Evolutionary conservation across 1,140 invertebrate genomes (phyloP), one percentile per base, ranked within the genome.

Genomic region (Papilio glaucus): DNA sequence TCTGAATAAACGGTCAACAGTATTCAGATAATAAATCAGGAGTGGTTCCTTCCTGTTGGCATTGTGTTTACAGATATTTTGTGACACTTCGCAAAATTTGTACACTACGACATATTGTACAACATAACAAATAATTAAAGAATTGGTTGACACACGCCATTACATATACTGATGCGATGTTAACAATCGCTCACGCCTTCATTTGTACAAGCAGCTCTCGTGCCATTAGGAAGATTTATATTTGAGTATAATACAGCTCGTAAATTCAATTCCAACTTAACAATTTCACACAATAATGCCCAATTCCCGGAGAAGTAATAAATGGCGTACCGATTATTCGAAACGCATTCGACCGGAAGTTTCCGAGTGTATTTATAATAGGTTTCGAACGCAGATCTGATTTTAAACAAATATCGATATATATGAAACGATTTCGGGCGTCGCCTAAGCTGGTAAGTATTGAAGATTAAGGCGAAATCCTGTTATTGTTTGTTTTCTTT

Each of bases 401-500:
- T 87, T 90, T 88, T 85, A 87, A 88, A 89, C 88, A 89, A 90
- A 90, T 88, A 87, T 77, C 83, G 79, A 85, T 57, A 84, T 81
- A 82, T 81, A 84, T 81, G 77, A 78, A 82, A 79, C 71, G 79
- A 62, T 82, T 80, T 75, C 69, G 73, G 45, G 73, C 69, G 69
- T 77, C 84, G 73, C 80, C 79, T 92, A 89, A 91, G 88, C 85
- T 78, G 84, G 57, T 75, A 77, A 87, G 85, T 88, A 88, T 85
- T 74, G 84, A 81, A 85, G 86, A 89, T 91, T 92, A 92, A 84
- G 83, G 13, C 75, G 85, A 90, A 91, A 92, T 90, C 85, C 85
- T 90, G 87, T 91, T 89, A 87, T 91, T 92, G 86, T 91, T 91
- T 92, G 85, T 91, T 90, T 91, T 89, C 89, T 91, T 91, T 85